phyloP scores from a whole-genome alignment of 2,113 vertebrate species.

The Carassius auratus region DNA sequence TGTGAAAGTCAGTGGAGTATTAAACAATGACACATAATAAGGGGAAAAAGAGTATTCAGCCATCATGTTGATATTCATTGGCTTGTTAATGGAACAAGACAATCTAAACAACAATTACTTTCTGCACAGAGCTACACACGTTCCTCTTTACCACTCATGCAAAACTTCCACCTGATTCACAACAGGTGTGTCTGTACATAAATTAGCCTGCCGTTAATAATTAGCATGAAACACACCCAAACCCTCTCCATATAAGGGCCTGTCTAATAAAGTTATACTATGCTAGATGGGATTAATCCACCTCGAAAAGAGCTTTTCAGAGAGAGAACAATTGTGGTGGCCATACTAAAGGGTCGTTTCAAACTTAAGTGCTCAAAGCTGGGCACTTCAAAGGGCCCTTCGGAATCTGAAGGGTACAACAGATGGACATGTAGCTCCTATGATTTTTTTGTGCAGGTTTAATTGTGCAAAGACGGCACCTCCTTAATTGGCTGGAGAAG shows the following conservation, averaged over 20 bases:
- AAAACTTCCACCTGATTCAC: background rate
- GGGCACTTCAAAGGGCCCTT: background rate
- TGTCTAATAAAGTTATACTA: background rate
- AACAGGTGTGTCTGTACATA: slow-evolving; percentile 19
- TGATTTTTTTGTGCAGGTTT: background rate
- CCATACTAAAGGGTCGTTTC: background rate
- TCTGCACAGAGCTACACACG: background rate
- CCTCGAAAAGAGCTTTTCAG: background rate
- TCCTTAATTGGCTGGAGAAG: background rate
- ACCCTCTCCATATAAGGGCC: background rate
- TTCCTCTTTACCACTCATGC: background rate
- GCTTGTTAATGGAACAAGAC: slow-evolving; percentile 34
- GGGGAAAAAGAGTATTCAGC: background rate
- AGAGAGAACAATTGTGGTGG: background rate
- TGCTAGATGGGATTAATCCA: background rate
- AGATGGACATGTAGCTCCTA: background rate
- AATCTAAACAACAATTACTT: slow-evolving; percentile 28
- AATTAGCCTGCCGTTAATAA: background rate
- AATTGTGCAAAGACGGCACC: background rate
- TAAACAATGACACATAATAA: slow-evolving; percentile 52
- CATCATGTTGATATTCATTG: slow-evolving; percentile 30
- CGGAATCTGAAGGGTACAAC: background rate
- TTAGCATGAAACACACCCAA: background rate
- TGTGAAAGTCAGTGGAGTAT: slow-evolving; percentile 25
- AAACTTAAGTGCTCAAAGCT: background rate